Conservation (phyloP, 1,140 invertebrate species). For the Ruditapes philippinarum region DNA sequence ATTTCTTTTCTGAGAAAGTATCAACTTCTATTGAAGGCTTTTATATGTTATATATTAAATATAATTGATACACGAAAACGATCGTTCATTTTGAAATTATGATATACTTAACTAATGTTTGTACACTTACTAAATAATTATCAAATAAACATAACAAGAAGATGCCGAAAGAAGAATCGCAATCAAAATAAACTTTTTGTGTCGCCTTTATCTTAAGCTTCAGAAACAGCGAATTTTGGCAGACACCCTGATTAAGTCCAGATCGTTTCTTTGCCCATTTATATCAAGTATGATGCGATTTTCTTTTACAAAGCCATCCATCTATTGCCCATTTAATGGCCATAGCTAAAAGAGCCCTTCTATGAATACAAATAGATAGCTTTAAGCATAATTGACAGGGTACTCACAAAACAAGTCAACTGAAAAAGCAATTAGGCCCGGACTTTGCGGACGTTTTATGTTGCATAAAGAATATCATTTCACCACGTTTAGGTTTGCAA, state of each 20-base stretch:
- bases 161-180: no score
- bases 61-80: no score
- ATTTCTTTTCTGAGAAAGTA: no score
- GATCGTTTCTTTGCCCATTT: constrained; percentile 37
- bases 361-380: constrained; percentile 52
- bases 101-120: no score
- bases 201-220: neutral
- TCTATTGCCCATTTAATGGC: constrained; percentile 40
- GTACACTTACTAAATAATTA: no score
- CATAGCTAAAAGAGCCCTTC: neutral
- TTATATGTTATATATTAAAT: no score
- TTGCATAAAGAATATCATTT: constrained; percentile 51
- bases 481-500: constrained; percentile 40
- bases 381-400: constrained; percentile 17
- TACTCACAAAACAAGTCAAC: constrained; percentile 7
- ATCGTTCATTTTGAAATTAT: no score
- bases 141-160: no score
- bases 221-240: neutral
- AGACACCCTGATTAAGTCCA: constrained; percentile 11
- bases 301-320: constrained; percentile 34
- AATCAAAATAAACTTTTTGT: neutral
- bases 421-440: constrained; percentile 54
- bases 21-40: no score
- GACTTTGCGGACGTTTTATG: constrained; percentile 18
- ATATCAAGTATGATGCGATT: constrained; percentile 51